Evolutionary conservation across 1,140 invertebrate genomes (phyloP), one percentile per base, ranked within the genome.

Genomic region (Gonatopus flavifemur): DNA sequence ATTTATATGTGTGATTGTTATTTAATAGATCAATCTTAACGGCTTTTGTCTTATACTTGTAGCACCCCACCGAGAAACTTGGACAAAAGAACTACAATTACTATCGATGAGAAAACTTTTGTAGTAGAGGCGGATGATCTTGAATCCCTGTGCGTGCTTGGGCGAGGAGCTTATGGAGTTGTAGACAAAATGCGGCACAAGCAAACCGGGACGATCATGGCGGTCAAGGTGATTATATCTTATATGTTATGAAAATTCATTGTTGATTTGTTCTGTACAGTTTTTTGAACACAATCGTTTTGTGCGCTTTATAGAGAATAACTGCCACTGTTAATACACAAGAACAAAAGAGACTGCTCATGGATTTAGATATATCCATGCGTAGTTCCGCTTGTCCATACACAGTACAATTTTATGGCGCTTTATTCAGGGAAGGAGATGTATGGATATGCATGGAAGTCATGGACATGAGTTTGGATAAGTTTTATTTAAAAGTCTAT

Each of bases 361-460:
- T 98, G 93, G 97, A 99, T 76, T 80, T 99, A 39, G 96, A 98
- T 78, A 89, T 93, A 54, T 92, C 89, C 1, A 93, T 93, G 91
- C 85, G 94, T 56, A 94, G 92, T 52, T 94, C 94, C 63, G 94
- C 93, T 62, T 98, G 96, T 77, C 88, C 88, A 0, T 94, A 96
- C 69, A 99, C 98, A 36, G 96, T 99, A 2, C 93, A 97, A 67
- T 99, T 98, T 81, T 95, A 94, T 77, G 97, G 97, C 10, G 96
- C 94, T 37, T 86, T 98, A 64, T 97, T 98, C 65, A 87, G 91
- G 35, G 92, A 95, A 77, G 93, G 91, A 12, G 94, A 98, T 78
- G 96, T 98, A 21, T 98, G 96, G 96, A 98, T 99, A 67, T 98
- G 96, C 72, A 99, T 99, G 96, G 96, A 99, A 80, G 86, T 98